Base-by-base conservation (phyloP, 2,797 vertebrate genomes). In the Apogon talboti region DNA sequence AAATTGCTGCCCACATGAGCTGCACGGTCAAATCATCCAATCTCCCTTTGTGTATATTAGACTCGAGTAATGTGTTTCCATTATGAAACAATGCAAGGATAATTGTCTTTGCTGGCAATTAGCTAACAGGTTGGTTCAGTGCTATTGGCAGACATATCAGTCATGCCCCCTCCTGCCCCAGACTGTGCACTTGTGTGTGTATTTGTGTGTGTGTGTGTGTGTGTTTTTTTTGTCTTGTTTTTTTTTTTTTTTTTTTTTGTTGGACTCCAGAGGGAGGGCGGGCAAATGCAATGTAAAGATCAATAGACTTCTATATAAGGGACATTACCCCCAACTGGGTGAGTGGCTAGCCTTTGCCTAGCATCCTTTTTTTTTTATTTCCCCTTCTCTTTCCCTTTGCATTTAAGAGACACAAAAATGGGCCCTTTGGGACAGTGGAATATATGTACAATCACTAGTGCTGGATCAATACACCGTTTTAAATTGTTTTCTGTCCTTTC, bases 21-120 rank as follows among this genome's bases (percentile, higher is more conserved):
- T 91, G 89, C 50, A 0, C 90, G 93, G 94, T 96, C 94, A 94
- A 94, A 95, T 92, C 91, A 89, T 95, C 94, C 93, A 93, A 93
- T 96, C 95, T 97, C 96, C 94, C 95, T 92, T 89, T 95, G 95
- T 96, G 94, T 96, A 95, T 95, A 95, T 97, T 95, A 96, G 94
- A 95, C 92, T 94, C 93, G 93, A 95, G 95, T 97, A 95, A 96
- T 96, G 95, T 95, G 94, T 95, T 97, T 95, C 95, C 95, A 96
- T 97, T 96, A 95, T 95, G 94, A 96, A 96, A 95, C 95, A 95
- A 96, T 95, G 94, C 91, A 79, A 94, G 94, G 95, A 95, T 96
- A 98, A 97, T 97, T 96, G 96, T 98, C 96, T 96, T 96, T 95
- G 93, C 94, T 96, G 93, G 96, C 95, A 96, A 96, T 97, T 97